Evolutionary conservation across 2,797 vertebrate species (phyloP), one percentile per base, ranked within the genome.

Genomic region (Champsocephalus esox): DNA sequence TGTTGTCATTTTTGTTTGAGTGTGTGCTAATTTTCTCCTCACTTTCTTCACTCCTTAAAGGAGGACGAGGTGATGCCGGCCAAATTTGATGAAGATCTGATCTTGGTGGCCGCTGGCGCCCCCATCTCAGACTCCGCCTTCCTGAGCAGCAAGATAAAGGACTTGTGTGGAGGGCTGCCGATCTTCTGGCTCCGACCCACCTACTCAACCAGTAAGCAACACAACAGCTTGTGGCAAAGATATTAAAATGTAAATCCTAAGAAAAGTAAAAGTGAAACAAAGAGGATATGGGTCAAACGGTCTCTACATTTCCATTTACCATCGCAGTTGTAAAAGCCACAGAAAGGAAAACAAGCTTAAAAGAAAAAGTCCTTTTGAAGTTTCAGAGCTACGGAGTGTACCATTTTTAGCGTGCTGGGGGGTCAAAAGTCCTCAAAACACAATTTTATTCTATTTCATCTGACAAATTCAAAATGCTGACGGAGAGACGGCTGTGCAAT

Each of bases 171-270:
- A 34, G 93, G 96, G 76, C 95, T 97, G 89, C 97, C 97, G 10
- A 96, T 99, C 94, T 98, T 96, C 95, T 98, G 97, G 97, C 96
- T 99, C 80, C 95, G 93, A 78, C 96, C 97, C 68, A 96, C 95
- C 45, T 97, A 97, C 85, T 93, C 96, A 4, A 94, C 95, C 92
- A 95, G 98, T 99, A 96, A 89, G 89, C 49, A 60, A 49, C 3
- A 38, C 57, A 16, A 57, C 14, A 9, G 44, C 62, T 56, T 19
- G 21, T 10, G 17, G 17, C 38, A 16, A 13, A 73, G 19, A 41
- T 21, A 9, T 19, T n/a, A 60, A 59, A 51, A 51, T 59, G 38
- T 24, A 43, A 34, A 79, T 19, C 9, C 19, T 41, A 58, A 24
- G 19, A 34, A 12, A 17, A 57, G 9, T 13, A 3, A 55, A 6